phyloP scores from a whole-genome alignment of 2,113 vertebrate genomes.

The Cygnus atratus region DNA sequence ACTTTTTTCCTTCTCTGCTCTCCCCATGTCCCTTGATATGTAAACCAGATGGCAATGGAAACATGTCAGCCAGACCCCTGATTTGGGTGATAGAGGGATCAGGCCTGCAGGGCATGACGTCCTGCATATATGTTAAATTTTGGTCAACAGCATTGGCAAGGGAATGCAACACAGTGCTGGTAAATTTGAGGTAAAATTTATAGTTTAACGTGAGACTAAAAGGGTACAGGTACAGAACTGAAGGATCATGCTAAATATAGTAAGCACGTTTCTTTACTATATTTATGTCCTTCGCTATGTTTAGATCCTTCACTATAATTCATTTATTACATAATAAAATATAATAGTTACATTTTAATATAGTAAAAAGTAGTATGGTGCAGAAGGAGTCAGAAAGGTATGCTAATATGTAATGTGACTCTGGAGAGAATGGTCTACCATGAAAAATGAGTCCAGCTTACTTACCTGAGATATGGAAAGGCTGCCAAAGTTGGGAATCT shows the following conservation, averaged over 20 bases:
- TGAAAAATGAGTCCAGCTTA: background rate
- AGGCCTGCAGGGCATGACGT: background rate
- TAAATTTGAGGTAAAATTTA: background rate
- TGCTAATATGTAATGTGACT: background rate
- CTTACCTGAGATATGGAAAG: background rate
- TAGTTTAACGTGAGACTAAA: background rate
- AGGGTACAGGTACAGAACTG: background rate
- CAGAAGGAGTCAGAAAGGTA: background rate
- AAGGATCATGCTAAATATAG: background rate
- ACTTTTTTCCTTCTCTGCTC: background rate
- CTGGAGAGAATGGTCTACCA: background rate
- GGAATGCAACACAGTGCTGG: background rate
- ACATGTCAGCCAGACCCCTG: background rate
- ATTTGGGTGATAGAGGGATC: background rate
- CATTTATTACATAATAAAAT: too few species aligned
- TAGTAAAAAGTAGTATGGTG: background rate
- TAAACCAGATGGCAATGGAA: background rate
- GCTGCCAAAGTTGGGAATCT: background rate
- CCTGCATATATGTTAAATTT: background rate
- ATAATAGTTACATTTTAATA: background rate
- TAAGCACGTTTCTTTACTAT: background rate
- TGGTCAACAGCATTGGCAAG: background rate
- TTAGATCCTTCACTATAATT: too few species aligned
- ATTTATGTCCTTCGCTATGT: too few species aligned
- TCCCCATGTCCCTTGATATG: background rate